phyloP scores from a whole-genome alignment of 2,888 invertebrate genomes.

The Mesorhabditis spiculigera region DNA sequence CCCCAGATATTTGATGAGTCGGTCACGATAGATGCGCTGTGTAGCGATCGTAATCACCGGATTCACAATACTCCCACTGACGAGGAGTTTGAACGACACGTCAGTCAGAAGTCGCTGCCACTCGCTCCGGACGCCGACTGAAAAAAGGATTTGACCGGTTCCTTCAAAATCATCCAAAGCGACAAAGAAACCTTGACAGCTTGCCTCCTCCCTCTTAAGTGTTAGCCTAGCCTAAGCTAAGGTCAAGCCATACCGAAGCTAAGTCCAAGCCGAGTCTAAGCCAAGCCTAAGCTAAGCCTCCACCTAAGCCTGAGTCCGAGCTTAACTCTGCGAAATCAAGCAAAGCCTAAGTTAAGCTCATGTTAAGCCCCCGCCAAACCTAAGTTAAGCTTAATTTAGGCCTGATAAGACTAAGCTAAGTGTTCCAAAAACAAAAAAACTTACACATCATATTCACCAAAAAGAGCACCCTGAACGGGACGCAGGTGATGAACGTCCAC shows the following conservation, averaged over 20 bases:
- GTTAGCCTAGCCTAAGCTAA: not conserved
- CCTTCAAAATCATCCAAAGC: too few species aligned
- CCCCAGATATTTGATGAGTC: not conserved
- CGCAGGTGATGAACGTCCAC: constrained; percentile 56
- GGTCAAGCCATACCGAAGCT: not conserved
- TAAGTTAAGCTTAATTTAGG: not conserved
- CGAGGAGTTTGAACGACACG: constrained; percentile 45
- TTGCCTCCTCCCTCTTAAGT: too few species aligned
- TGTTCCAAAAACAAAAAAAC: too few species aligned
- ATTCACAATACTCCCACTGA: constrained; percentile 55
- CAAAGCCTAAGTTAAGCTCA: not conserved
- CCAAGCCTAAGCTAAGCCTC: not conserved
- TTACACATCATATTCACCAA: too few species aligned
- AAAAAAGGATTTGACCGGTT: too few species aligned
- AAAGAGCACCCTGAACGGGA: constrained; percentile 53
- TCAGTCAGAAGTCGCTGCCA: constrained; percentile 16
- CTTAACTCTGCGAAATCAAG: too few species aligned
- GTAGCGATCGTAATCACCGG: constrained; percentile 55
- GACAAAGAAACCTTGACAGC: too few species aligned
- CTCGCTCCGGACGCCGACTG: not conserved
- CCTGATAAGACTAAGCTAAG: too few species aligned
- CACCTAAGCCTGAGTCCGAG: not conserved
- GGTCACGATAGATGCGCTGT: constrained; percentile 39
- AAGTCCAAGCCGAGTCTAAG: not conserved
- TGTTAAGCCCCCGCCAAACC: not conserved